Base-by-base conservation (phyloP, 2,113 vertebrate genomes). In the Struthio camelus region DNA sequence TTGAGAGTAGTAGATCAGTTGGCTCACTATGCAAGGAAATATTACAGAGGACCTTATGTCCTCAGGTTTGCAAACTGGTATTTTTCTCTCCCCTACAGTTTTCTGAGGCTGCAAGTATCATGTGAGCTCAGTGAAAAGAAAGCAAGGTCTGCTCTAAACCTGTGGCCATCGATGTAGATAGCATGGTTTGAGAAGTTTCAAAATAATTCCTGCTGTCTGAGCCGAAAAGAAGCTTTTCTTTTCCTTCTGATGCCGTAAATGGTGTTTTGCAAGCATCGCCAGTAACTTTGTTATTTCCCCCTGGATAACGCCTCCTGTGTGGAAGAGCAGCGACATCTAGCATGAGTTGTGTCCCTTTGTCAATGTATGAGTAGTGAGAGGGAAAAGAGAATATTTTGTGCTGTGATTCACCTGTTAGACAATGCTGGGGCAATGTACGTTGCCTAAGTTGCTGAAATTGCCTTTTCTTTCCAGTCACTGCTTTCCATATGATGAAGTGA, bases 281-380 rank as follows among this genome's bases (percentile, higher is more conserved):
- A 2, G 32, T 66, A 30, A 58, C 32, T 62, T 48, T 85, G 14
- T 54, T 53, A 46, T n/a, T 58, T n/a, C 44, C 30, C 17, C 53
- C 13, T 1, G 8, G 40, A 28, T 27, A 11, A 9, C 48, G 1
- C 1, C 0, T 22, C 4, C 1, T 3, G 8, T 36, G 34, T 46
- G 28, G 71, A 25, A 61, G 46, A 61, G 48, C 48, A 59, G 38
- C 5, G 10, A 11, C 44, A 4, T 53, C 11, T 22, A 44, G 46
- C 38, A 58, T 40, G 20, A 10, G 2, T 22, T 51, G 12, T 62
- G 11, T 9, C 17, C 11, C 27, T 88, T 59, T 28, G 30, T 64
- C 38, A 79, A 9, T 1, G 2, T 10, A 20, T 7, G 22, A 61
- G 13, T 25, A 24, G 42, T 34, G 16, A 48, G 53, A 61, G 11